These are phyloP conservation scores for Nudaria mundana DNA, from an alignment of 2,888 invertebrate genomes.

Conservation along the genomic window DNA sequence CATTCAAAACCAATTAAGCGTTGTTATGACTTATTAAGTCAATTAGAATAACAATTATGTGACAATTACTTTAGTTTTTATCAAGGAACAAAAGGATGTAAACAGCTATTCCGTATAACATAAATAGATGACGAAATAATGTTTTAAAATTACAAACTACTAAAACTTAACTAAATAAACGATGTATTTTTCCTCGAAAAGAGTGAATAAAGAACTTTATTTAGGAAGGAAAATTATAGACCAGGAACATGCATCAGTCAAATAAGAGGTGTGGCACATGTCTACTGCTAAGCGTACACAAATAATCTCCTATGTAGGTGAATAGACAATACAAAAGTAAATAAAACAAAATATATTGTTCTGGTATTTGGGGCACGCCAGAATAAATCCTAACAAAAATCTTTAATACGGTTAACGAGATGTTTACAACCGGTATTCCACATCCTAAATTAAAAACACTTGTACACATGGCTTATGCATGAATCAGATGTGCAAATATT, in stretches of 20 bases:
- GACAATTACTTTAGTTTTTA: too few species aligned
- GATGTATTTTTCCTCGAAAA: too few species aligned
- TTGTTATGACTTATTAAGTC: neutral
- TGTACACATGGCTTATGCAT: neutral
- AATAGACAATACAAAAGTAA: constrained; percentile 1
- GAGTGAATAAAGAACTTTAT: too few species aligned
- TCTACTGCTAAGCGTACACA: neutral
- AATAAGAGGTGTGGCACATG: neutral
- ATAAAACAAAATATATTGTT: neutral
- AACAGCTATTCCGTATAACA: too few species aligned
- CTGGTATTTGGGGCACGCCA: constrained; percentile 1
- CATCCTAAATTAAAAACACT: constrained; percentile 1
- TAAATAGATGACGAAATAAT: too few species aligned
- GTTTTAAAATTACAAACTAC: too few species aligned
- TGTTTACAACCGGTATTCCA: constrained; percentile 18
- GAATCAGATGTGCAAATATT: neutral
- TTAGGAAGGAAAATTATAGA: too few species aligned
- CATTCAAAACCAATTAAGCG: neutral
- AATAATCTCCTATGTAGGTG: neutral
- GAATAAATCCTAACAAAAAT: neutral
- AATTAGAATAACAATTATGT: constrained; percentile 8
- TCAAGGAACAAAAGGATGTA: too few species aligned
- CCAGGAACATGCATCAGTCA: too few species aligned
- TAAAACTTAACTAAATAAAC: too few species aligned
- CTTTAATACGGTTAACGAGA: constrained; percentile 24